Conservation (phyloP, 2,888 invertebrate genomes). For the Cephus rjabovi region DNA sequence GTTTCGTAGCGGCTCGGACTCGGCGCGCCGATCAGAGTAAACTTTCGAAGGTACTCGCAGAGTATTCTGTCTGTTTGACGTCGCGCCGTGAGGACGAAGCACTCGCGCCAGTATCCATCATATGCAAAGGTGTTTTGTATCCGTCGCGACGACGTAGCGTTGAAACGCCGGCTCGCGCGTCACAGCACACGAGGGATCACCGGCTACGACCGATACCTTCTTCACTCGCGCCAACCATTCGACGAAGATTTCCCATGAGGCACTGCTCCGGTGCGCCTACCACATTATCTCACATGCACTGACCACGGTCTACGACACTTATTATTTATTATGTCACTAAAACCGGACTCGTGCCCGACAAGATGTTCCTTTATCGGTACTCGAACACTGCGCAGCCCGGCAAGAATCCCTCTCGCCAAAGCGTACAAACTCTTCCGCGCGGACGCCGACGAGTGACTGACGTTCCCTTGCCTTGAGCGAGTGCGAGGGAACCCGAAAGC, state of each 20-base stretch:
- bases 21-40: not conserved
- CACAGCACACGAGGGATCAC: not conserved
- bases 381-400: conserved; percentile 26
- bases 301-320: not conserved
- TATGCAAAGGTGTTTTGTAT: conserved; percentile 27
- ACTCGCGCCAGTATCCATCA: conserved; percentile 51
- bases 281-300: conserved; percentile 1
- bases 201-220: not conserved
- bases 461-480: conserved; percentile 45
- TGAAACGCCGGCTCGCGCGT: conserved; percentile 35
- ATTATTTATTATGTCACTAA: conserved; percentile 1
- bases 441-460: conserved; percentile 66
- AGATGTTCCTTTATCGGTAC: conserved; percentile 1
- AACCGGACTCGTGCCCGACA: conserved; percentile 1
- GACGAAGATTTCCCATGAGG: not conserved
- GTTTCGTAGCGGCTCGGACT: not conserved
- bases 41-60: conserved; percentile 1
- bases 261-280: not conserved
- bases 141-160: conserved; percentile 32
- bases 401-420: conserved; percentile 33
- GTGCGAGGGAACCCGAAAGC: conserved; percentile 40
- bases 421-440: conserved; percentile 59
- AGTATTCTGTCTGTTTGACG: conserved; percentile 43
- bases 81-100: conserved; percentile 37
- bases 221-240: not conserved